Percentiles rank a stretch among this genome's conserved stretches.
Evolutionary conservation across 2,797 vertebrate genomes (phyloP).

Genomic region (Thalassophryne amazonica): DNA sequence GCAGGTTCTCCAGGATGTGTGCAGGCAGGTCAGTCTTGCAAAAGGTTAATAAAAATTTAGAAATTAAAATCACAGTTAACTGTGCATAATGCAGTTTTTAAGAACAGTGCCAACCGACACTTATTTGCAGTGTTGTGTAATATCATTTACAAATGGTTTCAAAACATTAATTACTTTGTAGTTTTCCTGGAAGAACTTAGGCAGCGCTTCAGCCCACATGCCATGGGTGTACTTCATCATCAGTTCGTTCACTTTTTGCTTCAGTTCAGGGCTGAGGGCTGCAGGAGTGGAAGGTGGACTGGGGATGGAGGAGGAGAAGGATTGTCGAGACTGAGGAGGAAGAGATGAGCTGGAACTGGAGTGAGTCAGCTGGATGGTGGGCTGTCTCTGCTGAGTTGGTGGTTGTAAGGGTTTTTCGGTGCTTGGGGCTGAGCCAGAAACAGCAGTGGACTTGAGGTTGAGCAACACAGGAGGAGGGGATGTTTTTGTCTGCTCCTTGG

Average conservation of each 20-base stretch:
- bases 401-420: conserved; percentile 26
- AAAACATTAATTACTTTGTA: conserved; percentile 72
- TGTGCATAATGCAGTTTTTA: too few relatives aligned
- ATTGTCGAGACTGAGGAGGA: conserved; percentile 39
- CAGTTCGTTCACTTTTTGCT: conserved; percentile 84
- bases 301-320: conserved; percentile 41
- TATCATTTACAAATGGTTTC: not conserved
- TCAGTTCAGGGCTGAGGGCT: conserved; percentile 75
- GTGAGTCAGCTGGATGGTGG: conserved; percentile 20
- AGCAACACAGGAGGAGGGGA: conserved; percentile 8
- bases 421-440: conserved; percentile 13
- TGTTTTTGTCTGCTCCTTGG: conserved; percentile 58
- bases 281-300: conserved; percentile 52
- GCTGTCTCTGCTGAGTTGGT: conserved; percentile 35
- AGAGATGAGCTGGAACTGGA: conserved; percentile 26
- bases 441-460: conserved; percentile 16
- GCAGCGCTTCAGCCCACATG: conserved; percentile 92
- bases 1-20: conserved; percentile 84
- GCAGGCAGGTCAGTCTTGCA: conserved; percentile 83
- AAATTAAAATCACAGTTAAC: not conserved
- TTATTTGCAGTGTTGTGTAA: not conserved
- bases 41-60: conserved; percentile 12
- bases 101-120: too few relatives aligned
- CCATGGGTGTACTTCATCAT: conserved; percentile 89
- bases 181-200: conserved; percentile 90